Evolutionary conservation across 2,888 invertebrate genomes (phyloP).

Genomic region (Platynereis dumerilii): DNA sequence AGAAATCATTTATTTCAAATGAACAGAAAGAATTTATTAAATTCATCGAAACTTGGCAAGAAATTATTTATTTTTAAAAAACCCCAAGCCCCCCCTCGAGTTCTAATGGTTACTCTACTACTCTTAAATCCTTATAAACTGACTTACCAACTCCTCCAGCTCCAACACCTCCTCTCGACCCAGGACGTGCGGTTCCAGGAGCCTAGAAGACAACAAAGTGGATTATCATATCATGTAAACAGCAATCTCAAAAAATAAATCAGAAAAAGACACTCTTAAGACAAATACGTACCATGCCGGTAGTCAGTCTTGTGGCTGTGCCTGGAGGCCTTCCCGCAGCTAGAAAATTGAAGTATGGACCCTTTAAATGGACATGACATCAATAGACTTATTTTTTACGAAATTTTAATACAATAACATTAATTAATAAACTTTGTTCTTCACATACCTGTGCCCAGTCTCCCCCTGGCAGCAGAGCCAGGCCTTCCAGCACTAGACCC

Average conservation of each 20-base stretch:
- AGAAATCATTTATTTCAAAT: too few relatives aligned
- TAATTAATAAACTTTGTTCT: too few relatives aligned
- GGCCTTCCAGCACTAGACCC: conserved; percentile 26
- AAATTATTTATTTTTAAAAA: too few relatives aligned
- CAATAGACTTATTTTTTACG: neutral
- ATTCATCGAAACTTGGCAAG: too few relatives aligned
- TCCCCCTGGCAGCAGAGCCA: conserved; percentile 15
- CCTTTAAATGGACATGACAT: neutral
- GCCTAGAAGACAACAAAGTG: neutral
- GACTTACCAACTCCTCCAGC: conserved; percentile 49
- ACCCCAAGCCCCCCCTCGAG: too few relatives aligned
- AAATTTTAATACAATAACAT: neutral
- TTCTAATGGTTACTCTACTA: too few relatives aligned
- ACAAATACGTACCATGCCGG: conserved; percentile 61
- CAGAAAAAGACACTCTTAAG: too few relatives aligned
- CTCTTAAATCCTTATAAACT: neutral
- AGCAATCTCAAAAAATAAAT: neutral
- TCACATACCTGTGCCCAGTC: conserved; percentile 11
- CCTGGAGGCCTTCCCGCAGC: conserved; percentile 56
- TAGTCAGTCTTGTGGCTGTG: conserved; percentile 60
- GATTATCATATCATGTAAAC: neutral
- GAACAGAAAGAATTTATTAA: too few relatives aligned
- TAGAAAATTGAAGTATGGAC: neutral
- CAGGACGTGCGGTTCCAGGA: neutral
- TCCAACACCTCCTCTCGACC: conserved; percentile 14